A percentile compares a stretch with the other conserved stretches of the same genome.
Conservation (phyloP, 2,797 vertebrate species). For the Delichon dasypus region DNA sequence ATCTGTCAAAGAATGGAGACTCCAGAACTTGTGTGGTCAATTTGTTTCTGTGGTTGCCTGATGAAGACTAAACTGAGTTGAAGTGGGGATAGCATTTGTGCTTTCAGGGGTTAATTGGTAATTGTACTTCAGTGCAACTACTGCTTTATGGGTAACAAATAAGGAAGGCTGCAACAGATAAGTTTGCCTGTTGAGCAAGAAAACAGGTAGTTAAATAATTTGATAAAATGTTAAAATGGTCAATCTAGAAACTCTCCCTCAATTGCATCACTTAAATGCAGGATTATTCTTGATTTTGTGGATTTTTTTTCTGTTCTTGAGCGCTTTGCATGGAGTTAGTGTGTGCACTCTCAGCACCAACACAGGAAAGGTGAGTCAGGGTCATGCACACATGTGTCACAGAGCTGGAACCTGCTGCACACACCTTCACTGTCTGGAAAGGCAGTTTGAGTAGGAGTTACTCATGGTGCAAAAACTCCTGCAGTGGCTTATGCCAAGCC, state of each 20-base stretch:
- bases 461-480: not conserved
- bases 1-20: not conserved
- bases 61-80: not conserved
- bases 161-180: not conserved
- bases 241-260: not conserved
- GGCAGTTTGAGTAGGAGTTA: not conserved
- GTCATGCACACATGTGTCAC: fast-evolving
- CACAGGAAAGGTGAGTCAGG: not conserved
- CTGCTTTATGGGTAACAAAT: not conserved
- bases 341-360: not conserved
- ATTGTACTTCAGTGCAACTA: not conserved
- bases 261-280: not conserved
- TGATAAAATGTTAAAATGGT: not conserved
- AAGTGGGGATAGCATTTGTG: not conserved
- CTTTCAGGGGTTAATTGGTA: not conserved
- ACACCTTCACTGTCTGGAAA: not conserved
- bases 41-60: not conserved
- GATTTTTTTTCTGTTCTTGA: not conserved
- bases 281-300: not conserved
- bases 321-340: not conserved
- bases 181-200: not conserved
- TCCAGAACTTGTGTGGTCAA: not conserved
- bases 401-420: not conserved
- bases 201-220: not conserved
- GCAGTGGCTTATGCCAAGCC: not conserved